A percentile compares a stretch with the other conserved stretches of the same genome.
Evolutionary conservation across 2,797 vertebrate species (phyloP).

Genomic region (Intellagama lesueurii): DNA sequence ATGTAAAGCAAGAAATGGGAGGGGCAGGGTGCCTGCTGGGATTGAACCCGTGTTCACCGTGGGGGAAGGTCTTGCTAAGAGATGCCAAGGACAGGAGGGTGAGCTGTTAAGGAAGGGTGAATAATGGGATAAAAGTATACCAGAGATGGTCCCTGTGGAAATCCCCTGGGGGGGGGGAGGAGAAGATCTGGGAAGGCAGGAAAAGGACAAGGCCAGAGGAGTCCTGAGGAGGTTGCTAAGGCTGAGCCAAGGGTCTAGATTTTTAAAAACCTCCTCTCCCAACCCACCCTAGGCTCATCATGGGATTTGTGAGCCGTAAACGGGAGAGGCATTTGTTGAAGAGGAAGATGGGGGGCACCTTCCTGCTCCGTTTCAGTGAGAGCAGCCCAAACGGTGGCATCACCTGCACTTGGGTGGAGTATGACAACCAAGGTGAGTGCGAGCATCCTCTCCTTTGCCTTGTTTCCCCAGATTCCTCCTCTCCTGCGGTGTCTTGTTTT

Average conservation of each 20-base stretch:
- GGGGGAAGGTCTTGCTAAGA: neutral
- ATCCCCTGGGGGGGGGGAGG: neutral
- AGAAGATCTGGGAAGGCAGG: neutral
- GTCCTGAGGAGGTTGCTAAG: neutral
- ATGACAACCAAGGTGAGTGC: constrained; percentile 73
- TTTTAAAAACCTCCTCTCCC: neutral
- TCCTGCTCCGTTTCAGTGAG: constrained; percentile 94
- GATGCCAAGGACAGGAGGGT: neutral
- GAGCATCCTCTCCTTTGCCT: neutral
- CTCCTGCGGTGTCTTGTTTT: too few species aligned
- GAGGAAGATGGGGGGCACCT: constrained; percentile 86
- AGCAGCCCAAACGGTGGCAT: constrained; percentile 87
- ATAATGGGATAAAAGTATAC: neutral
- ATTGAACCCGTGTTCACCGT: too few species aligned
- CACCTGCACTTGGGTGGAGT: constrained; percentile 95
- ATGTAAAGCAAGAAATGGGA: too few species aligned
- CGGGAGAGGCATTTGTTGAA: constrained; percentile 86
- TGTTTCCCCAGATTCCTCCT: neutral
- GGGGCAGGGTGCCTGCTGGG: too few species aligned
- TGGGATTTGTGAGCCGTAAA: constrained; percentile 91
- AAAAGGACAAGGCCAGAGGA: neutral
- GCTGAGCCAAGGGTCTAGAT: neutral
- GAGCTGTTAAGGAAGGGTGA: neutral
- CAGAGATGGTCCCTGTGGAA: neutral
- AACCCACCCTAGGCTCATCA: constrained; percentile 81